phyloP scores from a whole-genome alignment of 2,113 vertebrate species.

The Clarias batrachus region DNA sequence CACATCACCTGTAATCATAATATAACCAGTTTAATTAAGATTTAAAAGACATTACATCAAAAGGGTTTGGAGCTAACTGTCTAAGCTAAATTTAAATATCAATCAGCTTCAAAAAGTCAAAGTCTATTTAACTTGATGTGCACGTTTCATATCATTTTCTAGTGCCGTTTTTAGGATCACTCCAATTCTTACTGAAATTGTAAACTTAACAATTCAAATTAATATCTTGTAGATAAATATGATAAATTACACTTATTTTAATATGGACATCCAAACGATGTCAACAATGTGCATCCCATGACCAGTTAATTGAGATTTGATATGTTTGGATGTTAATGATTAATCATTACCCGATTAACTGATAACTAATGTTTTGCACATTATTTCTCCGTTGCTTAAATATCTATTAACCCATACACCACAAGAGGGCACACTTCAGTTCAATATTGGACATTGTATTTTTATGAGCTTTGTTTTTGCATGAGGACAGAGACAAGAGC shows the following conservation, averaged over 20 bases:
- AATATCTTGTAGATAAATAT: neutral
- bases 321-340: no score
- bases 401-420: no score
- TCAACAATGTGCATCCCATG: no score
- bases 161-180: neutral
- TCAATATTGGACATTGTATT: no score
- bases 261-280: no score
- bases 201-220: neutral
- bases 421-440: no score
- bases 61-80: neutral
- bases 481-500: no score
- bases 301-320: no score
- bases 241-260: neutral
- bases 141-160: neutral
- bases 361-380: no score
- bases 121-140: neutral
- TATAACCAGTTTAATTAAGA: neutral
- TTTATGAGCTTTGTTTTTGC: no score
- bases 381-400: no score
- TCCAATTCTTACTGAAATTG: neutral
- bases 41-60: neutral
- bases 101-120: neutral
- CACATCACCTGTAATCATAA: neutral
- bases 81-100: neutral
- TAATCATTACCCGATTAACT: no score